Evolutionary conservation across 2,797 vertebrate genomes (phyloP), one percentile per base, ranked within the genome.

Genomic region (Danio aesculapii): DNA sequence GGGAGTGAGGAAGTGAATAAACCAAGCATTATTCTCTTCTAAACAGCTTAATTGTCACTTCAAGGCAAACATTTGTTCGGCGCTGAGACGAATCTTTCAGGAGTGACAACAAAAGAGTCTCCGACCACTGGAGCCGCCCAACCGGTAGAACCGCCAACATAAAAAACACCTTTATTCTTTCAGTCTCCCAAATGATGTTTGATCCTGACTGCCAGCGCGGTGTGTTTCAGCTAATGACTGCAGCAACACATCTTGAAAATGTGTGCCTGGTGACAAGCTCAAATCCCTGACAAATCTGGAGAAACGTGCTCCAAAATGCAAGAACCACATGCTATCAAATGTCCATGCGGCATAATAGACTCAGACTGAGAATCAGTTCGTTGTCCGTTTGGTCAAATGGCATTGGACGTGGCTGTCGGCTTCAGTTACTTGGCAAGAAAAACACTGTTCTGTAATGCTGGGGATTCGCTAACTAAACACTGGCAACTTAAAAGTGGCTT

Each of bases 11-110:
- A 79, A 84, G 75, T 59, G 68, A 59, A 79, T 49, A 67, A 68
- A 53, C 19, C 19, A 49, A 11, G 39, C 44, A 47, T 49, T 77
- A 70, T 81, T 79, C 59, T 53, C 10, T 75, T 55, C 55, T 70
- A 79, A 83, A 81, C 73, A 59, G 72, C 75, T 83, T 69, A 73
- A 79, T 83, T 83, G 84, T 81, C 70, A 62, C 63, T 75, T 75
- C 17, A 64, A 69, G 61, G 57, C 57, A 72, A 83, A 78, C 67
- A 85, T 81, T 84, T 84, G 77, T 75, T 67, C 61, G 76, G 61
- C 16, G 41, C 68, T 78, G 53, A 81, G 69, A 70, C 44, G 66
- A 49, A 49, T 61, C 83, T 68, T 79, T 85, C 81, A 85, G 76
- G 78, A 72, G 68, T 19, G 57, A 52, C 53, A 81, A 83, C 75